Evolutionary conservation across 2,113 vertebrate species (phyloP).

Genomic region (Ammodytes marinus): DNA sequence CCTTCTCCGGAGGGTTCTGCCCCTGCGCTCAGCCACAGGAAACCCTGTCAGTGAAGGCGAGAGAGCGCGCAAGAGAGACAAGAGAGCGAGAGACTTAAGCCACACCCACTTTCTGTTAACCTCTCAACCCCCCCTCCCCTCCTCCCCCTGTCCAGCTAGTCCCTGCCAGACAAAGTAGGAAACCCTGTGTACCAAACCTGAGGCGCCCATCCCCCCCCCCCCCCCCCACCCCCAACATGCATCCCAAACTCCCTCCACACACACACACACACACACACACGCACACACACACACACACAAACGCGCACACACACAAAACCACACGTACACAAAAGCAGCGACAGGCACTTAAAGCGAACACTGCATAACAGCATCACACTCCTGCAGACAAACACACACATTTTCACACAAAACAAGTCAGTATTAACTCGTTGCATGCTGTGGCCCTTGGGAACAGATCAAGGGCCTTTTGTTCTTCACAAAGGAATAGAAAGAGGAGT

Average conservation of each 20-base stretch:
- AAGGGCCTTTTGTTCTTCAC: constrained; percentile 82
- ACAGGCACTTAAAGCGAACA: constrained; percentile 19
- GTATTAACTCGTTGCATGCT: constrained; percentile 73
- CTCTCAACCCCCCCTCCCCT: constrained; percentile 73
- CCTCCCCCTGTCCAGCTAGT: constrained; percentile 83
- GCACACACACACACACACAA: constrained; percentile 46
- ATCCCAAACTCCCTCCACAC: constrained; percentile 59
- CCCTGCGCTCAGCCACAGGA: constrained; percentile 86
- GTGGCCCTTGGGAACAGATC: constrained; percentile 68
- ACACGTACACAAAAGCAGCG: constrained; percentile 37
- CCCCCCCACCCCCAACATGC: constrained; percentile 64
- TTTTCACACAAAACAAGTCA: constrained; percentile 61
- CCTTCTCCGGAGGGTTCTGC: constrained; percentile 81
- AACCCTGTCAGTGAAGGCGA: constrained; percentile 81
- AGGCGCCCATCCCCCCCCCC: constrained; percentile 82
- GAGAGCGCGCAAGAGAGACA: constrained; percentile 14
- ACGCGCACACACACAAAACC: constrained; percentile 18
- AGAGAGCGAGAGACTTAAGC: constrained; percentile 55
- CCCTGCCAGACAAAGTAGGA: constrained; percentile 88
- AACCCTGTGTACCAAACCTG: constrained; percentile 87
- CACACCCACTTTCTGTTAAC: constrained; percentile 86
- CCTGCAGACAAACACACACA: constrained; percentile 12
- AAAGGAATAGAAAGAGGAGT: constrained; percentile 39
- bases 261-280: constrained; percentile 42
- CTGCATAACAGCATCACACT: constrained; percentile 28